Evolutionary conservation across 2,888 invertebrate species (phyloP).

Genomic region (Octonoba sinensis): DNA sequence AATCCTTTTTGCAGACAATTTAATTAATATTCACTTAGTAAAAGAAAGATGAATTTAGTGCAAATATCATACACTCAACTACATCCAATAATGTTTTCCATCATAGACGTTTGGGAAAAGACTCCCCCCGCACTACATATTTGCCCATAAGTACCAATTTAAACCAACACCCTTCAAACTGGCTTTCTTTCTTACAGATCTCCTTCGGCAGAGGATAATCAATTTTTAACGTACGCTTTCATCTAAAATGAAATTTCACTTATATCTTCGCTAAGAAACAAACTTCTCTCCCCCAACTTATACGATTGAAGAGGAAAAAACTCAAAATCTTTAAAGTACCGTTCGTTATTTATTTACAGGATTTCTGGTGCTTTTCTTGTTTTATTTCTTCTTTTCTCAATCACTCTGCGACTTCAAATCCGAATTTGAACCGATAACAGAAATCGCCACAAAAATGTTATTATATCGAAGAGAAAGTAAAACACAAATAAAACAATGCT

Average conservation of each 20-base stretch:
- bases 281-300: slow-evolving; percentile 20
- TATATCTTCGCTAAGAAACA: slow-evolving; percentile 39
- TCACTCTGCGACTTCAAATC: slow-evolving; percentile 32
- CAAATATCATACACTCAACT: no score
- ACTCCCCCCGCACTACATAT: no score
- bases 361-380: slow-evolving; percentile 20
- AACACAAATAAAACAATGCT: slow-evolving; percentile 40
- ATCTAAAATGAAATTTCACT: slow-evolving; percentile 59
- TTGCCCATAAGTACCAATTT: no score
- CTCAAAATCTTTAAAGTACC: slow-evolving; percentile 54
- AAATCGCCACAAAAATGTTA: slow-evolving; percentile 58
- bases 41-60: no score
- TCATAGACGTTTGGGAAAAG: no score
- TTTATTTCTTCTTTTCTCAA: slow-evolving; percentile 10
- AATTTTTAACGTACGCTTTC: slow-evolving; percentile 57
- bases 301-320: slow-evolving; percentile 23
- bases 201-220: slow-evolving; percentile 18
- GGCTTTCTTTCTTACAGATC: not conserved
- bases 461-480: slow-evolving; percentile 30
- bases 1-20: no score
- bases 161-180: no score
- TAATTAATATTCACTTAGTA: no score
- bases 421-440: slow-evolving; percentile 46
- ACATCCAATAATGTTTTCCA: no score
- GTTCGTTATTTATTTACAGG: slow-evolving; percentile 62